Evolutionary conservation across 2,113 vertebrate species (phyloP), one percentile per base, ranked within the genome.

Genomic region (Synchiropus splendidus): DNA sequence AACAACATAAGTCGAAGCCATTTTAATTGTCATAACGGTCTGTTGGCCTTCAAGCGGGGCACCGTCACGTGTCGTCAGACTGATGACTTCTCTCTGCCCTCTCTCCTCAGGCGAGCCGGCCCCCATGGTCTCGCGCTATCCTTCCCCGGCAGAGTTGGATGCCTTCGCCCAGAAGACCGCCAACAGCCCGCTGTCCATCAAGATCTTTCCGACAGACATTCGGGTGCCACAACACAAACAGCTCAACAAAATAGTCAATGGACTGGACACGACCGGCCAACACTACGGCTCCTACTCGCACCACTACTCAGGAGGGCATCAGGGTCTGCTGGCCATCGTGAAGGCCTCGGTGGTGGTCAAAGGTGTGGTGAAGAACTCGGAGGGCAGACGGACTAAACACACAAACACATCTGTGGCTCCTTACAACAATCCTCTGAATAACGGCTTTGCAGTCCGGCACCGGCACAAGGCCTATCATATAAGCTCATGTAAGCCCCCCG

Each of bases 221-320:
- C 89, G 92, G 11, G 95, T 98, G 64, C 95, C 95, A 0, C 94
- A 98, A 74, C 94, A 97, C 83, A 98, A 95, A 76, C 92, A 96
- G 79, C 87, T 97, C 30, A 83, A 87, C 83, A 88, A 92, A 78
- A 97, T 91, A 0, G 84, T 98, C 62, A 98, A 98, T 0, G 94
- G 94, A 63, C 87, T 95, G 4, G 94, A 98, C 84, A 95, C 93
- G 35, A 89, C 89, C 0, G 89, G 89, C 53, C 91, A 87, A 31
- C 78, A 85, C 58, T 92, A 87, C 53, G 89, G 87, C 70, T 86
- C 89, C 32, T 95, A 91, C 65, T 83, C 88, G 0, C 78, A 82
- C 15, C 74, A 84, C 30, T 87, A 87, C 14, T 51, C 87, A 1
- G 18, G 83, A 1, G 87, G 88, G 62, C 87, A 91, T 83, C 90